A percentile compares a stretch with the other conserved stretches of the same genome.
Conservation (phyloP, 2,113 vertebrate species). For the Toxotes chatareus region DNA sequence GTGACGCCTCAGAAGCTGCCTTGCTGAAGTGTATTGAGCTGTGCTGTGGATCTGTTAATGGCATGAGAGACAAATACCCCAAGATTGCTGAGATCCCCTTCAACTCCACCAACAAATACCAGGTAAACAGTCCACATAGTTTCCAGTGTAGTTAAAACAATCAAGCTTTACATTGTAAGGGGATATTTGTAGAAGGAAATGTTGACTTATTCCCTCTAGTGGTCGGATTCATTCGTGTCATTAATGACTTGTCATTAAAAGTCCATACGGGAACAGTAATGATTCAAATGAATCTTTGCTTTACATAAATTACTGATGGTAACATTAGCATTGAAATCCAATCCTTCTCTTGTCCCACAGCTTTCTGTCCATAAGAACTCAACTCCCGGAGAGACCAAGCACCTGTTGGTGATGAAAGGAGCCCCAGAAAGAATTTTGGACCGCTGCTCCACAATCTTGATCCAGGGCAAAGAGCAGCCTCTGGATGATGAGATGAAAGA, state of each 20-base stretch:
- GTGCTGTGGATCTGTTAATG: slow-evolving; percentile 90
- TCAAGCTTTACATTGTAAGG: not conserved
- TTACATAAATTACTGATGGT: not conserved
- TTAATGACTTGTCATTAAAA: not conserved
- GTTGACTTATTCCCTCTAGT: slow-evolving; percentile 39
- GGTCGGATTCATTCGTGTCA: not conserved
- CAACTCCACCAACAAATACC: slow-evolving; percentile 97
- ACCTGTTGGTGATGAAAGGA: slow-evolving; percentile 94
- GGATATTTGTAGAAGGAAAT: not conserved
- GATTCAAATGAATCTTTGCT: not conserved
- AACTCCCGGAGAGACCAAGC: slow-evolving; percentile 80
- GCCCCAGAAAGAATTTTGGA: slow-evolving; percentile 94
- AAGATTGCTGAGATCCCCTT: slow-evolving; percentile 93
- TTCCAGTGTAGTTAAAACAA: not conserved
- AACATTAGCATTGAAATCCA: not conserved
- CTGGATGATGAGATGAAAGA: slow-evolving; percentile 92
- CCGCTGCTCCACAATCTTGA: slow-evolving; percentile 89
- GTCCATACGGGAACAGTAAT: not conserved
- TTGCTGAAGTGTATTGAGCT: slow-evolving; percentile 94
- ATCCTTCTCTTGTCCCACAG: slow-evolving; percentile 65
- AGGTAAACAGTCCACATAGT: slow-evolving; percentile 79
- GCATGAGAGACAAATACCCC: slow-evolving; percentile 88
- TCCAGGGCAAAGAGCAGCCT: slow-evolving; percentile 89
- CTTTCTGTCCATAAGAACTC: slow-evolving; percentile 91
- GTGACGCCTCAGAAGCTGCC: slow-evolving; percentile 94